A percentile compares a stretch with the other conserved stretches of the same genome.
Conservation (phyloP, 2,113 vertebrate species). For the Grus americana region DNA sequence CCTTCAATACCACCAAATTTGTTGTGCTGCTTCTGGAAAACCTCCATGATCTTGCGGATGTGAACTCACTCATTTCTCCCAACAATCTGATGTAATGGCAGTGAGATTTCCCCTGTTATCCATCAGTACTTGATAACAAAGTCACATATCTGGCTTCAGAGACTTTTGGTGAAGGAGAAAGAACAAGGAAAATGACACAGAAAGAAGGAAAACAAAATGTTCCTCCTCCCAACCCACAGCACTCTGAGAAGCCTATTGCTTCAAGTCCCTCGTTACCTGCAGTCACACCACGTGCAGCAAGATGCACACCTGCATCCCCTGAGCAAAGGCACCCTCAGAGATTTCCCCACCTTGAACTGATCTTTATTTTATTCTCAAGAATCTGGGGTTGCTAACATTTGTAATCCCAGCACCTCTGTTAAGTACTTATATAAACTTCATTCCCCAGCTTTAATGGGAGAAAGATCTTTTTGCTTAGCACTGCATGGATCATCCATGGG, state of each 20-base stretch:
- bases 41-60: not conserved
- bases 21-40: not conserved
- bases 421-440: not conserved
- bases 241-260: not conserved
- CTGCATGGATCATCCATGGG: too few relatives aligned
- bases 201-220: not conserved
- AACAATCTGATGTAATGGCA: not conserved
- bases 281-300: not conserved
- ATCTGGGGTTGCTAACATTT: not conserved
- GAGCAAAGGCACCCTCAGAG: not conserved
- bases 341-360: not conserved
- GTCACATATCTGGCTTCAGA: not conserved
- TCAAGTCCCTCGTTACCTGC: not conserved
- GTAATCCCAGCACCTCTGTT: not conserved
- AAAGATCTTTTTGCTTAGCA: not conserved
- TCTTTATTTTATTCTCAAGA: not conserved
- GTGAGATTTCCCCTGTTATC: not conserved
- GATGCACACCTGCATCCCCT: not conserved
- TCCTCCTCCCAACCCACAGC: not conserved
- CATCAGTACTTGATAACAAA: not conserved
- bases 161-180: not conserved
- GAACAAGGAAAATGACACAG: not conserved
- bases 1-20: not conserved
- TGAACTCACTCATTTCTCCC: not conserved
- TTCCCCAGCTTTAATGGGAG: not conserved